Evolutionary conservation across 2,888 invertebrate genomes (phyloP), one percentile per base, ranked within the genome.

Genomic region (Trypoxylon attenuatum): DNA sequence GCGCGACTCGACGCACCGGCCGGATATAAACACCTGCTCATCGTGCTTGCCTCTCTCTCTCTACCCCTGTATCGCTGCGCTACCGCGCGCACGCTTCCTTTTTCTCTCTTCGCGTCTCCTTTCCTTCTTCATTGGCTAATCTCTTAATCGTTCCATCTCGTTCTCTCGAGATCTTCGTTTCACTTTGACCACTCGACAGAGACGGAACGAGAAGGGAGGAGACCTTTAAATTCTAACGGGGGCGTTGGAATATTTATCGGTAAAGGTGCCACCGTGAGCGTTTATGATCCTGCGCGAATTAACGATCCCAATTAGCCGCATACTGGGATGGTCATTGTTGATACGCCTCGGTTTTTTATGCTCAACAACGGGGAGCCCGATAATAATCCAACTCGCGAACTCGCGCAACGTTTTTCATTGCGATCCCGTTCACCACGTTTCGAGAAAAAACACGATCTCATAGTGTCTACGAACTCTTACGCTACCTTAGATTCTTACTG

Each of bases 21-120:
- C 83, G 83, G 84, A 84, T 79, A 80, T 80, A 81, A 76, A 77
- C 84, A 84, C 84, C 84, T 85, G 82, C 83, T 79, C 78, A 73
- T 79, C 82, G 67, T 68, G 73, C 73, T 73, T 81, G 79, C 80
- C 80, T 10, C 13, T 13, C 13, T 33, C 13, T 13, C 33, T 79
- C 76, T 78, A 73, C 73, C 71, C 66, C 62, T 59, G 63, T 61
- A 66, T 67, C 75, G 66, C 71, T 62, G n/a, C n/a, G n/a, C n/a
- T n/a, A n/a, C n/a, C n/a, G n/a, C n/a, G n/a, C n/a, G n/a, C n/a
- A n/a, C n/a, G n/a, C n/a, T n/a, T n/a, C n/a, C n/a, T n/a, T n/a
- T n/a, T n/a, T n/a, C n/a, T n/a, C n/a, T n/a, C n/a, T n/a, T n/a
- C n/a, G n/a, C n/a, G n/a, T n/a, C n/a, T n/a, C n/a, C n/a, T n/a